Percentiles rank a stretch among this genome's conserved stretches.
These are phyloP conservation scores for Mimachlamys varia DNA, from an alignment of 2,888 invertebrate species.

Conservation along the genomic window DNA sequence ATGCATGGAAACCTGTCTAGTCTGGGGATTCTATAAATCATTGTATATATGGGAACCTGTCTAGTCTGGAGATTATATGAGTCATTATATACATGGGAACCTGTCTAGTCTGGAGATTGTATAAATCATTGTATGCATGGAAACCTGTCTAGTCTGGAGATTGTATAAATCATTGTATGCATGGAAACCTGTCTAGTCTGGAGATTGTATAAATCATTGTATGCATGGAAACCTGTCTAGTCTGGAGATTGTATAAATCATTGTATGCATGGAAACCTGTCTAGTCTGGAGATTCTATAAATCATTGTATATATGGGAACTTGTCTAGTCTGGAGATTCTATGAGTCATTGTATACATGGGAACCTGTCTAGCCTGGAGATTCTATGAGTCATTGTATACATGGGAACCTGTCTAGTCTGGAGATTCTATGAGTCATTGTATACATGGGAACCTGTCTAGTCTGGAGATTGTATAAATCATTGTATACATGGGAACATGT, in stretches of 20 bases:
- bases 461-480: background rate
- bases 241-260: background rate
- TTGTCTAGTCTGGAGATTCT: background rate
- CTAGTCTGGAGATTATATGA: background rate
- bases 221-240: too few species aligned
- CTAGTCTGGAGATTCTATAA: background rate
- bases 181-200: constrained; percentile 6
- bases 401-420: constrained; percentile 15
- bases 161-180: too few species aligned
- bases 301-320: too few species aligned
- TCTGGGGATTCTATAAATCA: background rate
- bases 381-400: too few species aligned
- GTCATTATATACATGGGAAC: too few species aligned
- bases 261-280: too few species aligned
- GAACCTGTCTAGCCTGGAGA: constrained; percentile 7
- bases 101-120: background rate
- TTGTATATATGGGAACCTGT: constrained; percentile 35
- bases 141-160: background rate
- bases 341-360: too few species aligned
- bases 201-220: too few species aligned
- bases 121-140: too few species aligned
- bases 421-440: too few species aligned
- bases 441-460: constrained; percentile 19
- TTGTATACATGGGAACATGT: too few species aligned
- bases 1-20: too few species aligned